Evolutionary conservation across 2,797 vertebrate species (phyloP).

Genomic region (Oreochromis mossambicus): DNA sequence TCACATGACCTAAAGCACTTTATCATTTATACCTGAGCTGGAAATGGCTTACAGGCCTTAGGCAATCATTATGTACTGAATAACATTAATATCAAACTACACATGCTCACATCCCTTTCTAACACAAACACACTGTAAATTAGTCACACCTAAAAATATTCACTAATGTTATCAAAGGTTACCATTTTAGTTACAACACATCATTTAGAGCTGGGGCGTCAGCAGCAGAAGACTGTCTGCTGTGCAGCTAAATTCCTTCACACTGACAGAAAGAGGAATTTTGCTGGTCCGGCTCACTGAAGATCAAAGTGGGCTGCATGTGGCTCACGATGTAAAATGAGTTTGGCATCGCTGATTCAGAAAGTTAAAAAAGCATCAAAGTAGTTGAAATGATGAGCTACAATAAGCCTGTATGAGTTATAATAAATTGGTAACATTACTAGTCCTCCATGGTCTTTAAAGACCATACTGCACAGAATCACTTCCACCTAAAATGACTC

Average conservation of each 20-base stretch:
- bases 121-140: not conserved
- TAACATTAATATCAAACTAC: not conserved
- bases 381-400: not conserved
- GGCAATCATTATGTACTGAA: not conserved
- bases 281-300: not conserved
- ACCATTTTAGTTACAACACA: not conserved
- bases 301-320: not conserved
- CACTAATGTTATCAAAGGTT: not conserved
- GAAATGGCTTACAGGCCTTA: not conserved
- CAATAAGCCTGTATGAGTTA: not conserved
- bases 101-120: not conserved
- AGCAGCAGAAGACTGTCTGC: not conserved
- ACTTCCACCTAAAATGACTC: not conserved
- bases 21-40: not conserved
- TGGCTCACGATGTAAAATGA: not conserved
- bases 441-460: not conserved
- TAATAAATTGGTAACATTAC: not conserved
- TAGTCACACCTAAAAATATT: not conserved
- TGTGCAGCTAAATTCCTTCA: not conserved
- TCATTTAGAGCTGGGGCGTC: not conserved
- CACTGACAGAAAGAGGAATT: not conserved
- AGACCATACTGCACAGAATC: not conserved
- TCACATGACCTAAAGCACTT: not conserved
- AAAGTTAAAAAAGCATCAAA: not conserved
- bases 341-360: not conserved